Evolutionary conservation across 2,888 invertebrate species (phyloP), one percentile per base, ranked within the genome.

Genomic region (Agrilus cyanescens): DNA sequence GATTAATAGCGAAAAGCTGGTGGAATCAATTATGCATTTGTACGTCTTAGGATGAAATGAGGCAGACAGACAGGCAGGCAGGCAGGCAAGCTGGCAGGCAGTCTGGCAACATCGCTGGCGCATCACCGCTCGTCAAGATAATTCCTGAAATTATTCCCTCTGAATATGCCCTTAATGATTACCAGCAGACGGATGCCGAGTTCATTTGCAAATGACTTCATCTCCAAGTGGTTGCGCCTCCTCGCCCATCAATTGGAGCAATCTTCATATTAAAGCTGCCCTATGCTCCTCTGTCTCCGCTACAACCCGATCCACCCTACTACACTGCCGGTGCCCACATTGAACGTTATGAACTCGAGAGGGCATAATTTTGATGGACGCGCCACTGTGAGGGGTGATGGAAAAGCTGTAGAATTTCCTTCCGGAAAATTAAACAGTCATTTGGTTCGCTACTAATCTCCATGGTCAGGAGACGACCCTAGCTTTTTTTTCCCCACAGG

Each of bases 181-280:
- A 58, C 60, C 59, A 60, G 59, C 59, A 60, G 59, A 57, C 58
- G 56, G 60, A 60, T 57, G 58, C 59, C 60, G 62, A 63, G 65
- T 64, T 65, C 65, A 66, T 66, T 66, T 66, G 66, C 66, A 66
- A 65, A 66, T 64, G 63, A 64, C 62, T 66, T 63, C 61, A 62
- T 61, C 59, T 62, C 57, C 55, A 54, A 51, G 50, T 48, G 46
- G 25, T 25, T 25, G 25, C 25, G 25, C 25, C 51, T 49, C 48
- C 41, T 50, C 54, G 55, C 57, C 54, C 61, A 59, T 63, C 62
- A 63, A 63, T 63, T 64, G 61, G 50, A 61, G 61, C 62, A 65
- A 65, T 65, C 63, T 65, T 65, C 59, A 62, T 63, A 64, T 64
- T 64, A 64, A 64, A 62, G 58, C 57, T 57, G 57, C 57, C 54